A percentile compares a stretch with the other conserved stretches of the same genome.
Evolutionary conservation across 2,113 vertebrate genomes (phyloP).

Genomic region (Harpagus bidentatus): DNA sequence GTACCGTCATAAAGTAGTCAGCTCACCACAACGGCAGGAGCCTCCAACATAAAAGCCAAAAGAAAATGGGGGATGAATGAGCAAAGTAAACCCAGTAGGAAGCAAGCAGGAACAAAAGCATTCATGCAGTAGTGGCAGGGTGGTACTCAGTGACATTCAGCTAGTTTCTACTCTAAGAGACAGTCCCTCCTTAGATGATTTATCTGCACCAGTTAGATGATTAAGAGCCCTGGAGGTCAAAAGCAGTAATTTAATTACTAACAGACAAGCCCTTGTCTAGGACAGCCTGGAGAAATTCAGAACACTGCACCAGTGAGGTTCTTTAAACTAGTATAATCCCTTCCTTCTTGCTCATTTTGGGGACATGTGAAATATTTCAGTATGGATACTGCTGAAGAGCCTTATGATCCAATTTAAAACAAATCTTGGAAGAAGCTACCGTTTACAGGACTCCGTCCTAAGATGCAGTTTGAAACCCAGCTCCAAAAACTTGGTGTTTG

Average conservation of each 20-base stretch:
- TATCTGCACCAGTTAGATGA: background rate
- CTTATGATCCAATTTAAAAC: background rate
- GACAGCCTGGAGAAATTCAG: background rate
- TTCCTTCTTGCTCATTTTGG: background rate
- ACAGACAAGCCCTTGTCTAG: background rate
- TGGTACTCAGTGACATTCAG: background rate
- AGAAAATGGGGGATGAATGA: background rate
- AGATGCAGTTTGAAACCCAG: background rate
- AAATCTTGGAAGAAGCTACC: background rate
- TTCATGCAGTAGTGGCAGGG: background rate
- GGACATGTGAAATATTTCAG: background rate
- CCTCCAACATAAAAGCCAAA: background rate
- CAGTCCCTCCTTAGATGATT: background rate
- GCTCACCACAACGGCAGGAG: background rate
- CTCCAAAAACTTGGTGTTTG: background rate
- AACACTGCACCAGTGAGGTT: background rate
- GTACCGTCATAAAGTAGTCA: background rate
- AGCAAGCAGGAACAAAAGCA: background rate
- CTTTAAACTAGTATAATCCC: background rate
- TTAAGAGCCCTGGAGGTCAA: background rate
- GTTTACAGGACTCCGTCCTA: background rate
- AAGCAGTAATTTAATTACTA: constrained; percentile 9
- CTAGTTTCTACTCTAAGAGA: background rate
- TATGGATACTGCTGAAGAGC: background rate
- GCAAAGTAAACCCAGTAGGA: background rate